phyloP scores from a whole-genome alignment of 2,888 invertebrate genomes.

The Seira sanloemensis region DNA sequence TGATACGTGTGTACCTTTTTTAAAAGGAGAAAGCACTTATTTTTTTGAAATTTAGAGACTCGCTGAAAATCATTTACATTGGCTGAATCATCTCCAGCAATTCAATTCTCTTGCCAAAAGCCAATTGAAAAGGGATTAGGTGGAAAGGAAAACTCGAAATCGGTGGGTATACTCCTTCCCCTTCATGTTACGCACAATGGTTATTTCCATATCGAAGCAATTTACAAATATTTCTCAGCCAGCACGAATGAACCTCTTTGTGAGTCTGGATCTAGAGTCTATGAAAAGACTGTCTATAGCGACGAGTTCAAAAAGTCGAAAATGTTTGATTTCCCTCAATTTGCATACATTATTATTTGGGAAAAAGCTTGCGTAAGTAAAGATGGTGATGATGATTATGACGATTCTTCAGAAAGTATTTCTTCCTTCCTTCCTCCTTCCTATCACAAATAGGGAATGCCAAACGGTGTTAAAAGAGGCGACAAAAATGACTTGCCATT shows the following conservation, averaged over 20 bases:
- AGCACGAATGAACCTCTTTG: too few relatives aligned
- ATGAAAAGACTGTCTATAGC: background rate
- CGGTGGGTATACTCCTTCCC: too few relatives aligned
- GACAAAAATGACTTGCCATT: background rate
- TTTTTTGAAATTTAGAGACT: too few relatives aligned
- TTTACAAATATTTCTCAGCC: too few relatives aligned
- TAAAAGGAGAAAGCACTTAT: too few relatives aligned
- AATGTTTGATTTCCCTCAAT: slow-evolving; percentile 41
- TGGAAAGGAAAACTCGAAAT: background rate
- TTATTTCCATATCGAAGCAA: too few relatives aligned
- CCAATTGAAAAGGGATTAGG: slow-evolving; percentile 1
- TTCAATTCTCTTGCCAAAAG: background rate
- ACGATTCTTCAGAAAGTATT: background rate
- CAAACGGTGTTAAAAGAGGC: background rate
- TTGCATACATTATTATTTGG: slow-evolving; percentile 27
- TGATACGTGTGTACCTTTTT: background rate
- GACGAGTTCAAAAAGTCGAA: background rate
- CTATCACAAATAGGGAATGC: background rate
- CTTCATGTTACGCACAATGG: too few relatives aligned
- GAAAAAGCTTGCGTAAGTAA: background rate
- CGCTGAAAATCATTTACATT: background rate
- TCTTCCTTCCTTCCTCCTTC: background rate
- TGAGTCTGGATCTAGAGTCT: too few relatives aligned
- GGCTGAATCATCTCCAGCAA: background rate
- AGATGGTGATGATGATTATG: background rate